Evolutionary conservation across 2,113 vertebrate species (phyloP), one percentile per base, ranked within the genome.

Genomic region (Opisthocomus hoazin): DNA sequence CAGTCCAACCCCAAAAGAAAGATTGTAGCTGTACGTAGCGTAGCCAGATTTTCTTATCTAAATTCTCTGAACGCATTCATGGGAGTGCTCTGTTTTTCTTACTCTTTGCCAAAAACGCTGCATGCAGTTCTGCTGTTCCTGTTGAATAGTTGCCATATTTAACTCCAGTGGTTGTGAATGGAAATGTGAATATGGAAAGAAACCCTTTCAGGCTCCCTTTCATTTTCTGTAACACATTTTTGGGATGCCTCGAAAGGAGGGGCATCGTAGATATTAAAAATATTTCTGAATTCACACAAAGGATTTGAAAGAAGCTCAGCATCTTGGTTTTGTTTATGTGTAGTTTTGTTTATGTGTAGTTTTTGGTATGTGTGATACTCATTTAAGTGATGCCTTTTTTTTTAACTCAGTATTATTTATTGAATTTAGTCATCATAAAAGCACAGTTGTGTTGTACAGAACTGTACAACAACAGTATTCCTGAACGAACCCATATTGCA

Each of bases 131-230:
- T 89, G 74, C 78, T 89, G 37, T 89, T 87, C 26, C 54, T 89
- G 1, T 66, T 89, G 89, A 94, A 74, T 73, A 80, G 58, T 82
- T 91, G 84, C 87, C 70, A 39, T 92, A 73, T 94, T 94, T 95
- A 79, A 89, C 66, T 91, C 81, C 77, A 41, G 39, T 78, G 77
- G 17, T 82, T 64, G 39, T 76, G 87, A 90, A 65, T 89, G 77
- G 69, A 84, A 93, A 91, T 79, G 81, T 48, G 65, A 68, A 43
- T 88, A 39, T 43, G 79, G 91, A 87, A 74, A 37, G 41, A 82
- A 90, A 54, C 71, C 8, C 46, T 89, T 77, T 58, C 29, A 26
- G 65, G 27, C 32, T 69, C 5, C 24, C 20, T 76, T 69, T 85
- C 10, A 36, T 89, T 94, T 91, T 92, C 34, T 77, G 14, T 83